Evolutionary conservation across 2,888 invertebrate genomes (phyloP), one percentile per base, ranked within the genome.

Genomic region (Drosophila robusta): DNA sequence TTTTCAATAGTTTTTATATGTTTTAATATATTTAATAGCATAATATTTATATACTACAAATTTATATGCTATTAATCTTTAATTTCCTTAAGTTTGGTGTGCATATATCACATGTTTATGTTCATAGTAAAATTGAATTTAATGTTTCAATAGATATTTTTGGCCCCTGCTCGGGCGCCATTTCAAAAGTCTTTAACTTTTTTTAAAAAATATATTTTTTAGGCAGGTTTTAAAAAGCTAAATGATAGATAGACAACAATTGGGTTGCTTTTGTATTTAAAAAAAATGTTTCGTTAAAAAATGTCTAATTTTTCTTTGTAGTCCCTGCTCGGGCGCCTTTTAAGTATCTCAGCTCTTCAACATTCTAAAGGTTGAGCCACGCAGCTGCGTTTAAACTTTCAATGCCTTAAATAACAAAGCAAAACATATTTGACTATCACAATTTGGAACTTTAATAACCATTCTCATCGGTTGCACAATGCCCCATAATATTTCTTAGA

Each of bases 371-470:
- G 6, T 12, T n/a, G 8, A 22, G 22, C 22, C 22, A 22, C 1
- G 26, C 4, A 34, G 34, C 11, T 34, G 3, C 34, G 0, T 34
- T 34, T 12, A 34, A 34, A 4, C 34, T 34, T 34, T 0, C 12
- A 12, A 12, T 34, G 11, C 11, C 12, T 34, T 34, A 34, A 34
- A 34, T 34, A 34, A 34, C 34, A 34, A 34, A 12, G 6, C 4
- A 12, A 34, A 34, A 12, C 32, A 34, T 34, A 12, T 34, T 34
- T 34, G 34, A 12, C 12, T 26, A 7, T 4, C 18, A 11, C 26
- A 7, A 24, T 26, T 11, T 46, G 16, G 2, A 12, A 41, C 51
- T 54, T 52, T 42, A 52, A 52, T 64, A 65, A 46, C 46, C 29
- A 12, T 26, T 24, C 36, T 22, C 38, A 49, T 24, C 47, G 54